Evolutionary conservation across 2,888 invertebrate genomes (phyloP).

Genomic region (Hecatera dysodea): DNA sequence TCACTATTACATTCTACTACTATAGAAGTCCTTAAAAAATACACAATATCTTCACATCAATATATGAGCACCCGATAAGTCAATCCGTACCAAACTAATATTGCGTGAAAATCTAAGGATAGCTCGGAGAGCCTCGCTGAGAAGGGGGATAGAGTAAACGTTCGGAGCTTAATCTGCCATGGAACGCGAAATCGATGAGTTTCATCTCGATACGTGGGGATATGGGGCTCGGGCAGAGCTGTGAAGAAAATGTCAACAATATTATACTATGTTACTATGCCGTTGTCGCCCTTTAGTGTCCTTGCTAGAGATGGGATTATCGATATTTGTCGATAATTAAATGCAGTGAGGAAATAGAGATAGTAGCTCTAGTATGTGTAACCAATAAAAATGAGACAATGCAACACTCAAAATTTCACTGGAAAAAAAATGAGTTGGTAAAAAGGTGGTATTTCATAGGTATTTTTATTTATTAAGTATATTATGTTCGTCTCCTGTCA

Average conservation of each 20-base stretch:
- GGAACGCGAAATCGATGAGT: constrained; percentile 84
- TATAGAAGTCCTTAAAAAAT: not conserved
- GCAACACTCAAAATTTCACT: too few relatives aligned
- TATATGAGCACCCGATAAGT: constrained; percentile 42
- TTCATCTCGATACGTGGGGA: constrained; percentile 71
- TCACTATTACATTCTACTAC: not conserved
- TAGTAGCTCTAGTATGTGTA: too few relatives aligned
- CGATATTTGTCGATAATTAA: constrained; percentile 49
- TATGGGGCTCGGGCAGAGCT: constrained; percentile 62
- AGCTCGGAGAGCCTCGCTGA: constrained; percentile 60
- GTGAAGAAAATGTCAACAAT: constrained; percentile 84
- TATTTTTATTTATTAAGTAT: too few relatives aligned
- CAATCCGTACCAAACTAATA: constrained; percentile 70
- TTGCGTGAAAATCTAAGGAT: constrained; percentile 76
- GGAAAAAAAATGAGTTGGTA: too few relatives aligned
- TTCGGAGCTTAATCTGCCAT: constrained; percentile 81
- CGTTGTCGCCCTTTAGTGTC: constrained; percentile 65
- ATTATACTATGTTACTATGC: constrained; percentile 79
- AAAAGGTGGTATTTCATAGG: too few relatives aligned
- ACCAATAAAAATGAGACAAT: not conserved
- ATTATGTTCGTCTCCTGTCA: too few relatives aligned
- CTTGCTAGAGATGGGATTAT: constrained; percentile 51
- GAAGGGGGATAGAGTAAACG: constrained; percentile 75
- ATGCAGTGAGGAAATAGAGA: not conserved
- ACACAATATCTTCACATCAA: constrained; percentile 4